Evolutionary conservation across 2,888 invertebrate species (phyloP), one percentile per base, ranked within the genome.

Genomic region (Calameuta pallipes): DNA sequence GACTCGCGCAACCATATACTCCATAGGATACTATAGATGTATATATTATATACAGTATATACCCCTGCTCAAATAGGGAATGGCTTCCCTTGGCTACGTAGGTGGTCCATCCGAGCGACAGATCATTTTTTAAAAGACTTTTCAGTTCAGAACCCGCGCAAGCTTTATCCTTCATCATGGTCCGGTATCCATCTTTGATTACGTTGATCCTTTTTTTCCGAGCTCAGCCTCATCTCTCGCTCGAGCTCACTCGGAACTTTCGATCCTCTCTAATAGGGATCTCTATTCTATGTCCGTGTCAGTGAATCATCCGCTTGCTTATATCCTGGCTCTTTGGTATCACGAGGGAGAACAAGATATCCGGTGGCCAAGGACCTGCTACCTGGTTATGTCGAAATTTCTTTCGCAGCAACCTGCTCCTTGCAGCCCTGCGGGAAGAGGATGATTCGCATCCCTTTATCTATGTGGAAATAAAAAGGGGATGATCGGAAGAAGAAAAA

Each of bases 71-170:
- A 6, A 56, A 71, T 71, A 71, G 71, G 71, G 71, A 71, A 71
- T 34, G 71, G 56, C 76, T 76, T 76, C 77, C 56, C 75, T 56
- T 9, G 23, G 82, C 86, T 79, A 82, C 85, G 82, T 84, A 86
- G 87, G 88, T 88, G 88, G 87, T 86, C 87, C 78, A 71, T 79
- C 79, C 81, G 80, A 78, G 83, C 81, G 81, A 79, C 76, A 76
- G 83, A 84, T 84, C 85, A 86, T 87, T 87, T 86, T 86, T 87
- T 83, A 82, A 86, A 82, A 82, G 83, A 83, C 81, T 86, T 85
- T 86, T 81, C 84, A 82, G 79, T 82, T 78, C 80, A 80, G 76
- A 81, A 81, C 80, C 80, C 80, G 80, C 83, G 82, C 76, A 75
- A 80, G 78, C 83, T 83, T 87, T 86, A 85, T 85, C 84, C 84